Percentiles rank a stretch among this genome's conserved stretches.
phyloP scores from a whole-genome alignment of 2,797 vertebrate genomes.

The Oophaga sylvatica region DNA sequence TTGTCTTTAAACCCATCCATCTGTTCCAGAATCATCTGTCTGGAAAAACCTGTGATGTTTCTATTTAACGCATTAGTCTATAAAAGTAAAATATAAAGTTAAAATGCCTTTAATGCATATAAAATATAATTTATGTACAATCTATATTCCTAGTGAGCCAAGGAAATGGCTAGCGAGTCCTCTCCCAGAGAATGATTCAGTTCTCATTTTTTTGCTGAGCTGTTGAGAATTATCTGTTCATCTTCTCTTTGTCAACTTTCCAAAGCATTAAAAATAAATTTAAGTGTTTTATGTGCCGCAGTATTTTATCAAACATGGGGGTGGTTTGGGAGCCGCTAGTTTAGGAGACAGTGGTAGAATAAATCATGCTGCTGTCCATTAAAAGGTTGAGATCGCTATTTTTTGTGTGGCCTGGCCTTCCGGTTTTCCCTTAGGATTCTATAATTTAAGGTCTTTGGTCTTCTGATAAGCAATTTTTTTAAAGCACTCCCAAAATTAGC shows the following conservation, averaged over 20 bases:
- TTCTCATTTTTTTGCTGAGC: constrained; percentile 43
- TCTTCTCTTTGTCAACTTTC: constrained; percentile 50
- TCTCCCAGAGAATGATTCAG: constrained; percentile 14
- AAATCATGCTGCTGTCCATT: constrained; percentile 42
- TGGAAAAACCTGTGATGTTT: constrained; percentile 3
- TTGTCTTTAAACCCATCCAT: not conserved
- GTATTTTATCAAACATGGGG: constrained; percentile 46
- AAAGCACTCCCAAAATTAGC: not conserved
- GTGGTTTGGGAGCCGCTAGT: constrained; percentile 33
- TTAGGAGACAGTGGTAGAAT: constrained; percentile 30
- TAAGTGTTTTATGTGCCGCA: constrained; percentile 50
- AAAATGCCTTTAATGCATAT: not conserved
- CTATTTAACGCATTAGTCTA: not conserved
- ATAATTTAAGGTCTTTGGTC: constrained; percentile 34
- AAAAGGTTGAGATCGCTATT: constrained; percentile 52
- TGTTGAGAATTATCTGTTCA: constrained; percentile 48
- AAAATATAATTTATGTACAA: constrained; percentile 15
- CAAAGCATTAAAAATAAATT: constrained; percentile 54
- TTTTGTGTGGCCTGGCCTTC: constrained; percentile 36
- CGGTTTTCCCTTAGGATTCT: not conserved
- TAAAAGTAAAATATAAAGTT: not conserved
- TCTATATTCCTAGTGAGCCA: constrained; percentile 1
- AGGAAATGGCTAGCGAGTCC: constrained; percentile 6
- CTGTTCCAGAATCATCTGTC: not conserved
- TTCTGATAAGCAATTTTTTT: not conserved